Conservation (phyloP, 1,140 invertebrate genomes). For the Uloborus diversus region DNA sequence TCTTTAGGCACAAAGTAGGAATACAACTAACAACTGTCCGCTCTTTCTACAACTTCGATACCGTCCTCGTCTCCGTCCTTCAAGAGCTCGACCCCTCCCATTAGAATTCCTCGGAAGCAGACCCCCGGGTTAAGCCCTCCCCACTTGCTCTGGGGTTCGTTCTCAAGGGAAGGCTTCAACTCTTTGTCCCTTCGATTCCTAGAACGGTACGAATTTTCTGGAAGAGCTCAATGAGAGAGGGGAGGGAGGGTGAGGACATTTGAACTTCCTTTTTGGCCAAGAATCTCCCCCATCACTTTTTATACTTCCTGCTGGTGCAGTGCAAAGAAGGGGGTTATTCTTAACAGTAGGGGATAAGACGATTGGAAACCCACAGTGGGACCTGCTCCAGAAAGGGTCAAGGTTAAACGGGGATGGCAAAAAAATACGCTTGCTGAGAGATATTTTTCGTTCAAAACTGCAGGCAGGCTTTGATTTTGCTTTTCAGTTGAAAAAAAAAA, state of each 20-base stretch:
- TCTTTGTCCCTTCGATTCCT: conserved; percentile 15
- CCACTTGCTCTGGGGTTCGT: neutral
- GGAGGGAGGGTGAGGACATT: neutral
- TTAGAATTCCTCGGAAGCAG: neutral
- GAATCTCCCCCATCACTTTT: neutral
- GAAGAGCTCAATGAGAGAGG: too few relatives aligned
- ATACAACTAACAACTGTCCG: too few relatives aligned
- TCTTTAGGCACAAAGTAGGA: too few relatives aligned
- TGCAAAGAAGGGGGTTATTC: neutral
- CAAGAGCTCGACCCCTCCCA: neutral
- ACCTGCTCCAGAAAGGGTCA: conserved; percentile 24
- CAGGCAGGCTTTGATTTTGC: too few relatives aligned
- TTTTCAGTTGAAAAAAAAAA: too few relatives aligned
- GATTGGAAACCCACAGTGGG: conserved; percentile 11
- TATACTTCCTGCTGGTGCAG: conserved; percentile 24
- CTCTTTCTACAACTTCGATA: too few relatives aligned
- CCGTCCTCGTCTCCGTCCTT: too few relatives aligned
- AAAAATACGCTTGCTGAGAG: neutral
- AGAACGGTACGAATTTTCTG: neutral
- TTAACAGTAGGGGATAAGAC: neutral
- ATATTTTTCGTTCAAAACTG: neutral
- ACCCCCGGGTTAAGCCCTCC: neutral
- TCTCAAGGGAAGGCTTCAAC: conserved; percentile 11
- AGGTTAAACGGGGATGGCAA: neutral
- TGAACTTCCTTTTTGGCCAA: neutral